Conservation (phyloP, 2,888 invertebrate species). For the Euspilapteryx auroguttella region DNA sequence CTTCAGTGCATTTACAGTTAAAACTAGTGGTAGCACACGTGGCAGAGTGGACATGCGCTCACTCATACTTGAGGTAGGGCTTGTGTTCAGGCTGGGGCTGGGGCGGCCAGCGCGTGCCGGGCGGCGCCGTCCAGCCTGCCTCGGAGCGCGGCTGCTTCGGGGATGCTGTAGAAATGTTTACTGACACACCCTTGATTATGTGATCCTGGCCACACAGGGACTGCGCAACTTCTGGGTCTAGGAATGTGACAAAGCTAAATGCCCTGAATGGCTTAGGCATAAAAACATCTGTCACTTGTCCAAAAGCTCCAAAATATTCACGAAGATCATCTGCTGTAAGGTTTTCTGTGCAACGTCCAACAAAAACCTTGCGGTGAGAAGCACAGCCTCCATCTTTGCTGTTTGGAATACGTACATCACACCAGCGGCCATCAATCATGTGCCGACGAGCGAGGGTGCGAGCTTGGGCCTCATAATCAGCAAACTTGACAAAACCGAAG, state of each 20-base stretch:
- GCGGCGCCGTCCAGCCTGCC: slow-evolving; percentile 6
- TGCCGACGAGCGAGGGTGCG: slow-evolving; percentile 66
- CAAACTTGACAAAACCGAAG: slow-evolving; percentile 73
- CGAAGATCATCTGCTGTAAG: slow-evolving; percentile 77
- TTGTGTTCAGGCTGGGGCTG: slow-evolving; percentile 24
- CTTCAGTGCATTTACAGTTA: neutral
- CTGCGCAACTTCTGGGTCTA: slow-evolving; percentile 79
- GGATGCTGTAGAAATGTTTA: slow-evolving; percentile 85
- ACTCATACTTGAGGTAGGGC: slow-evolving; percentile 54
- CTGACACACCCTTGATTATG: slow-evolving; percentile 82
- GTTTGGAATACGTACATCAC: slow-evolving; percentile 72
- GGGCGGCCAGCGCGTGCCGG: slow-evolving; percentile 9
- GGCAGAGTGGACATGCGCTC: slow-evolving; percentile 11
- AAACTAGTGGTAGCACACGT: neutral
- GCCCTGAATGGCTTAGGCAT: slow-evolving; percentile 85
- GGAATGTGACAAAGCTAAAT: slow-evolving; percentile 82
- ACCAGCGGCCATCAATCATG: slow-evolving; percentile 72
- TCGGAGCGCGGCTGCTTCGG: slow-evolving; percentile 69
- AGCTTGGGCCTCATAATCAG: slow-evolving; percentile 65
- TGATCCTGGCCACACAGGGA: slow-evolving; percentile 81
- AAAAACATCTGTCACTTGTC: slow-evolving; percentile 85
- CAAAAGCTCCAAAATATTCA: slow-evolving; percentile 76
- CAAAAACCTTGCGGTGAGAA: slow-evolving; percentile 77
- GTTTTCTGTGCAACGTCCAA: slow-evolving; percentile 81
- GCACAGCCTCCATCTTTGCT: slow-evolving; percentile 69